These are phyloP conservation scores for Clarias macrocephalus DNA, from an alignment of 2,113 vertebrate species.

Conservation along the genomic window DNA sequence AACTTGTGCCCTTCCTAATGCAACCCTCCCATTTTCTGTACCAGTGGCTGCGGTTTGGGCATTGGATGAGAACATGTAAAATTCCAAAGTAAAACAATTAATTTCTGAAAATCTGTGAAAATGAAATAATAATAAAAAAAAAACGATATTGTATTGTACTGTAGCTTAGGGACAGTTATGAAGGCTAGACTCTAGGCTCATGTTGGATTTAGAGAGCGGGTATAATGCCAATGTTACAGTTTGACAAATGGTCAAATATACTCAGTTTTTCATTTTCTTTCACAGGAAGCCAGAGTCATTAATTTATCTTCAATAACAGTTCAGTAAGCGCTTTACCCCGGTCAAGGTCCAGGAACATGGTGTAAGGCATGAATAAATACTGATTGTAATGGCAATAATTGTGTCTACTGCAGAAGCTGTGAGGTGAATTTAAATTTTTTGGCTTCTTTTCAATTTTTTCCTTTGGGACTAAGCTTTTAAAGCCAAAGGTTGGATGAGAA, in stretches of 20 bases:
- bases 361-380: neutral
- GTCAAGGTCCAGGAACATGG: neutral
- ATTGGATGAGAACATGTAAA: neutral
- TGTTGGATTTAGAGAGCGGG: neutral
- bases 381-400: neutral
- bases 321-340: neutral
- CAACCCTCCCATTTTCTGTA: no score
- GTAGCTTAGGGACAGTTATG: neutral
- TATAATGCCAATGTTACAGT: neutral
- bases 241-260: neutral
- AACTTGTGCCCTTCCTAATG: no score
- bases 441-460: neutral
- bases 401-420: neutral
- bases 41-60: no score
- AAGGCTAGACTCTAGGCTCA: neutral
- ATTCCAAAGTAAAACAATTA: neutral
- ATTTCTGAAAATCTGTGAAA: neutral
- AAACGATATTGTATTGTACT: neutral
- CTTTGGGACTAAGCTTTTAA: neutral
- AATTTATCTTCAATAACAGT: neutral
- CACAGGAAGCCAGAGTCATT: neutral
- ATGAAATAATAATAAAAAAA: neutral
- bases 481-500: neutral
- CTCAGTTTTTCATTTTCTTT: neutral
- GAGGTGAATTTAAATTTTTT: neutral